Evolutionary conservation across 2,113 vertebrate species (phyloP), one percentile per base, ranked within the genome.

Genomic region (Tragelaphus strepsiceros): DNA sequence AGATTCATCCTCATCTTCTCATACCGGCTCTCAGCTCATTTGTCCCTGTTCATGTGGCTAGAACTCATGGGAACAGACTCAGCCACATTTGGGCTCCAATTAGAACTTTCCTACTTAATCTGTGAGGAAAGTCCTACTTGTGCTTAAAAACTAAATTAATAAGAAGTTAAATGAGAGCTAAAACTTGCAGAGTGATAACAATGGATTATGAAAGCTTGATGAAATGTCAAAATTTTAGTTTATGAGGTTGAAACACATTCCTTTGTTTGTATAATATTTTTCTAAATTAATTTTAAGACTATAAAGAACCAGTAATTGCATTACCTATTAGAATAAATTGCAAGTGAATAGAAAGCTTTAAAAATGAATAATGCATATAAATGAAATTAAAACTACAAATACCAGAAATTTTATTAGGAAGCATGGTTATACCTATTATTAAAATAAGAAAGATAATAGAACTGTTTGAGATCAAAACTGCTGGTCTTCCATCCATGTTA

Each of bases 241-340:
- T 91, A 54, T 46, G n/a, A 93, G 64, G 53, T 49, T 53, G 61
- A 84, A 58, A 49, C 6, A 3, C 39, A 6, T 54, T 89, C 58
- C 64, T 96, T 92, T 94, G 87, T 95, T 95, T 95, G 39, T 51
- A 16, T 82, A 81, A 85, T 39, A 43, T 7, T 54, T 94, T 96
- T 94, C 81, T 80, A 96, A 93, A 93, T 97, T 96, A 91, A 97
- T 97, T 95, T 96, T 96, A 88, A 91, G 80, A 92, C 67, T 81
- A 97, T 84, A 88, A 98, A 95, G 92, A 96, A 91, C 82, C 54
- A 28, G 58, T 97, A 90, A 96, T 98, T 98, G 59, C 4, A 71
- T 82, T 96, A 90, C 71, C 53, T 94, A 94, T 84, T 96, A 88
- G 51, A 91, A 96, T 97, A 96, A 91, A 97, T 96, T 96, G 35